These are phyloP conservation scores for Lycaena phlaeas DNA, from an alignment of 2,888 invertebrate species.

Conservation along the genomic window DNA sequence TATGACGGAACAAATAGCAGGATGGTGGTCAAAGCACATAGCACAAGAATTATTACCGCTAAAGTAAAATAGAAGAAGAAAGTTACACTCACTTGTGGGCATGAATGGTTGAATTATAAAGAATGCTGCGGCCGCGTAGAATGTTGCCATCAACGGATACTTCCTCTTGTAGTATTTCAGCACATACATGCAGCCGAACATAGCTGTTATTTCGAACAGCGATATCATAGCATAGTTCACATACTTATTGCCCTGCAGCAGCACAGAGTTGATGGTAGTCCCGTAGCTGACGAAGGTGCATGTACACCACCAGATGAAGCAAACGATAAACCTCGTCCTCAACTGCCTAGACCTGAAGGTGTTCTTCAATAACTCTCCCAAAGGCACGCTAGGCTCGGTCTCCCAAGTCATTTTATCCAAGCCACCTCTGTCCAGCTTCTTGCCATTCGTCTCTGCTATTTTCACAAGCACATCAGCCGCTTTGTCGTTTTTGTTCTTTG, in stretches of 20 bases:
- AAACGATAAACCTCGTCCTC: constrained; percentile 45
- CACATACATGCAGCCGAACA: constrained; percentile 63
- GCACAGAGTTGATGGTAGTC: constrained; percentile 80
- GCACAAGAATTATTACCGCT: no score
- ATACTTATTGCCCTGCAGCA: constrained; percentile 82
- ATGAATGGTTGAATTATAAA: constrained; percentile 75
- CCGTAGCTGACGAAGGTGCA: constrained; percentile 86
- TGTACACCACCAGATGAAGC: constrained; percentile 68
- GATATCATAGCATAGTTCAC: constrained; percentile 78
- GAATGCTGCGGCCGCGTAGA: constrained; percentile 67
- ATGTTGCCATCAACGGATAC: constrained; percentile 66
- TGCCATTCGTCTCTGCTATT: constrained; percentile 66
- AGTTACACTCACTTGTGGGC: constrained; percentile 64
- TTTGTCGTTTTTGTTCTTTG: constrained; percentile 76
- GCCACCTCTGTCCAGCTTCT: constrained; percentile 33
- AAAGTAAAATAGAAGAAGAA: no score
- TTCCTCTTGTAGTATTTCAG: constrained; percentile 71
- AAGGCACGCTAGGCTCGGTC: constrained; percentile 28
- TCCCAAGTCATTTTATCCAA: constrained; percentile 35
- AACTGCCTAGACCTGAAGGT: constrained; percentile 43
- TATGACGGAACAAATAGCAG: no score
- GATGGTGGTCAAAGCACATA: no score
- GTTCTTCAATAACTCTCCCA: constrained; percentile 32
- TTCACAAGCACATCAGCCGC: constrained; percentile 75
- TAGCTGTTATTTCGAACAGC: constrained; percentile 73